A percentile compares a stretch with the other conserved stretches of the same genome.
Conservation (phyloP, 2,888 invertebrate species). For the Lasiommata megera region DNA sequence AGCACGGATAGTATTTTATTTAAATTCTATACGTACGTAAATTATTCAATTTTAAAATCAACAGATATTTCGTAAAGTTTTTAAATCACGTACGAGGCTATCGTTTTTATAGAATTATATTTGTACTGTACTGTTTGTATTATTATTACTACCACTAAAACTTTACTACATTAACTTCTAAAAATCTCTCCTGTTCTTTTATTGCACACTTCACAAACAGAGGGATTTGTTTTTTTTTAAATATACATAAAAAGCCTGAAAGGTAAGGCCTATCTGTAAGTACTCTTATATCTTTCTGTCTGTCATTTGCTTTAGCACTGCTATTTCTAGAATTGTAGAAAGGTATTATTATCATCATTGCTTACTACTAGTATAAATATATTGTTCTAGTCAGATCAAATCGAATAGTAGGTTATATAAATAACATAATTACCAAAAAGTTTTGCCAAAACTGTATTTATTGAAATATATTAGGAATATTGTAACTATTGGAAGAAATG, state of each 20-base stretch:
- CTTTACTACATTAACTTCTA: not conserved
- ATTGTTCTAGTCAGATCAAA: constrained; percentile 28
- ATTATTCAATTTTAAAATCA: not conserved
- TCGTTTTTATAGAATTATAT: not conserved
- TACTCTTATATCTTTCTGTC: too few species aligned
- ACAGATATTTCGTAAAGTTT: not conserved
- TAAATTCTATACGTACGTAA: not conserved
- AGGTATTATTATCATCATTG: not conserved
- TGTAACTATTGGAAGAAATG: too few species aligned
- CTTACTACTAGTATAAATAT: constrained; percentile 5
- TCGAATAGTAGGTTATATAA: constrained; percentile 8
- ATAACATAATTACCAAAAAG: constrained; percentile 14
- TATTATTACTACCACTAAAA: too few species aligned
- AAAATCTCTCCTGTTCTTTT: too few species aligned
- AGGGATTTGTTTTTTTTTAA: too few species aligned
- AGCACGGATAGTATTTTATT: not conserved
- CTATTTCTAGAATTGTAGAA: not conserved
- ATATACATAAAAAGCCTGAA: too few species aligned
- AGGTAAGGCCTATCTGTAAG: too few species aligned
- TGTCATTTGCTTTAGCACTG: too few species aligned
- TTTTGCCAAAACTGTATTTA: constrained; percentile 24
- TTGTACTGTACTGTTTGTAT: too few species aligned
- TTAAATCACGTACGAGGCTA: not conserved
- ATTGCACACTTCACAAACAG: too few species aligned
- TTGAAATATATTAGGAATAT: not conserved